A percentile compares a stretch with the other conserved stretches of the same genome.
Evolutionary conservation across 2,888 invertebrate species (phyloP).

Genomic region (Lamellibrachia satsuma): DNA sequence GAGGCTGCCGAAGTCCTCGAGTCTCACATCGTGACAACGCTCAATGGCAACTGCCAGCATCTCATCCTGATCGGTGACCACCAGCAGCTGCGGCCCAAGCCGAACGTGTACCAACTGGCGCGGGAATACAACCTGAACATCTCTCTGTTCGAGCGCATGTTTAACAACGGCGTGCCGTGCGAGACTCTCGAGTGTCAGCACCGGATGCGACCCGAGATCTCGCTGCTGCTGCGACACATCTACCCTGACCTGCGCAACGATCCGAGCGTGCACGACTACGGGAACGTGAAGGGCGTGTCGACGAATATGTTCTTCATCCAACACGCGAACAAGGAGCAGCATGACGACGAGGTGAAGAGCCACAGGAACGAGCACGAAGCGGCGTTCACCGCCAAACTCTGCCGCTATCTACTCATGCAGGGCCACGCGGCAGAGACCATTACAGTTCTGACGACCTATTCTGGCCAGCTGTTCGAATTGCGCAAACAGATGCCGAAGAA

Average conservation of each 20-base stretch:
- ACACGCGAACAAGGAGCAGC: conserved; percentile 49
- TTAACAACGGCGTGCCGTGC: conserved; percentile 74
- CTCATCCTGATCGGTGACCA: conserved; percentile 86
- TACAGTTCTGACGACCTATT: conserved; percentile 58
- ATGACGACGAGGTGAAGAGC: conserved; percentile 47
- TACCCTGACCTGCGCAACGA: conserved; percentile 54
- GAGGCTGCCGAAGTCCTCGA: conserved; percentile 90
- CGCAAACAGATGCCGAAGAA: conserved; percentile 47
- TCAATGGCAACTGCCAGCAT: conserved; percentile 79
- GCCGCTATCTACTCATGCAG: conserved; percentile 54
- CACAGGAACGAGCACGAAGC: conserved; percentile 57
- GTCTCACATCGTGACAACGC: conserved; percentile 80
- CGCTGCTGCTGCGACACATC: conserved; percentile 51
- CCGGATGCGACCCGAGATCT: conserved; percentile 61
- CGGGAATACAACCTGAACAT: conserved; percentile 76
- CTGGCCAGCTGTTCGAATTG: conserved; percentile 51
- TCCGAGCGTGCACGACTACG: conserved; percentile 46
- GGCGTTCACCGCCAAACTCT: conserved; percentile 47
- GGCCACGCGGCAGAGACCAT: conserved; percentile 52
- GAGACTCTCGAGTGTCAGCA: conserved; percentile 73
- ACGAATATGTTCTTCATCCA: conserved; percentile 56
- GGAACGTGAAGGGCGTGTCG: conserved; percentile 50
- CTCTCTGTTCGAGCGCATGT: conserved; percentile 83
- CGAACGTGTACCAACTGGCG: conserved; percentile 76
- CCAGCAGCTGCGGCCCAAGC: conserved; percentile 79